A percentile compares a stretch with the other conserved stretches of the same genome.
Evolutionary conservation across 2,797 vertebrate species (phyloP).

Genomic region (Falco concolor): DNA sequence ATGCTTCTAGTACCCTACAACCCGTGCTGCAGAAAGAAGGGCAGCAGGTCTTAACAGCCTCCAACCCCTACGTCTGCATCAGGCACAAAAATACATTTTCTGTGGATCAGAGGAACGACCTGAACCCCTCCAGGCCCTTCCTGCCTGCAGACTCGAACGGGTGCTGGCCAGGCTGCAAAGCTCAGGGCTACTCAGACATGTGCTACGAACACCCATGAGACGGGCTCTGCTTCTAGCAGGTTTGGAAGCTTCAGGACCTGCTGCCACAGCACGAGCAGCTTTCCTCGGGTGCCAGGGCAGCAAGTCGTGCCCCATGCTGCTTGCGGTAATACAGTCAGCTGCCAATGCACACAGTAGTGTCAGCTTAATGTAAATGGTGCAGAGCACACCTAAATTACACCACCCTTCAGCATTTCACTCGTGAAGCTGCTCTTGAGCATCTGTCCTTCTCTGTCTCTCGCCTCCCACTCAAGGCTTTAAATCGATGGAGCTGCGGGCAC

Average conservation of each 20-base stretch:
- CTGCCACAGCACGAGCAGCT: background rate
- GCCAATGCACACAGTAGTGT: fast-evolving
- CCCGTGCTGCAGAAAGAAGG: background rate
- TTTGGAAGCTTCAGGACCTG: background rate
- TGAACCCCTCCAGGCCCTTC: background rate
- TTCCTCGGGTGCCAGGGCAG: background rate
- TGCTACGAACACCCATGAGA: background rate
- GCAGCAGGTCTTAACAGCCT: background rate
- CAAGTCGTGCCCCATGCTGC: background rate
- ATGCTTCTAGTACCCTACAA: background rate
- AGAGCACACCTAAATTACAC: background rate
- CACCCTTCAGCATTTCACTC: background rate
- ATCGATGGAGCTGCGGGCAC: background rate
- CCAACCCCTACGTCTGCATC: background rate
- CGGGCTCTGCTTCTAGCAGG: background rate
- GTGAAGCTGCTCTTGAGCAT: background rate
- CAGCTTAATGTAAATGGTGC: background rate
- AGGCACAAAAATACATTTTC: background rate
- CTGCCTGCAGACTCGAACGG: background rate
- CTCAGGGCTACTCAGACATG: background rate
- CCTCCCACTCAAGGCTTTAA: background rate
- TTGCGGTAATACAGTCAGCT: background rate
- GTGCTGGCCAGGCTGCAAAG: background rate
- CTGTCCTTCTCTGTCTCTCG: background rate
- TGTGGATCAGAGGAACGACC: background rate